Evolutionary conservation across 1,140 invertebrate genomes (phyloP), one percentile per base, ranked within the genome.

Genomic region (Saxidomus purpurata): DNA sequence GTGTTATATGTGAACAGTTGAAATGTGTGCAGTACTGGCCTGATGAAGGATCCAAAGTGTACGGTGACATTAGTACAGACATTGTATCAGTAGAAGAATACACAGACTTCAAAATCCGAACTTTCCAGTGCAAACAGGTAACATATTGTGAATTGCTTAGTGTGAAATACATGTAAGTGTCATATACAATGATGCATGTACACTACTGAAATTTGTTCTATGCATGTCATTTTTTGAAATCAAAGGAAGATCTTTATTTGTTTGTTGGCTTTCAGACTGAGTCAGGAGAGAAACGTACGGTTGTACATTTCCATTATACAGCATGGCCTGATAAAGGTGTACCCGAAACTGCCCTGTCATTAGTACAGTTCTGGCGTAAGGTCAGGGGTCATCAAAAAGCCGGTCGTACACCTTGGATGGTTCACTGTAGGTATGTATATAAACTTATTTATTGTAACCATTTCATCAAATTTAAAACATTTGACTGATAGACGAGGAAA

Each of bases 351-450:
- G 61, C 61, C 13, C 28, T 85, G 25, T 85, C 82, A 15, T 31
- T 85, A 17, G 47, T 85, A 36, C 82, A 85, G 47, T 85, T 85
- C 67, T 85, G 82, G 82, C 61, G 67, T 19, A 71, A 69, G n/a
- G 82, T 69, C 17, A 19, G 82, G 28, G 28, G 40, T 49, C 25
- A 74, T n/a, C n/a, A 71, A 25, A 28, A n/a, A 28, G 43, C 38
- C 17, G 28, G 52, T 25, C 9, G 11, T 13, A n/a, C 31, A 28
- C 82, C 82, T 8, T 85, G 59, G 82, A 11, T 85, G 25, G 82
- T 85, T 1, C 82, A 85, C 38, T 85, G 82, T 63, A 85, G 82
- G 82, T 85, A 85, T 36, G 43, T n/a, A n/a, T n/a, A n/a, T n/a
- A n/a, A n/a, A n/a, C n/a, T n/a, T n/a, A n/a, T n/a, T n/a, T n/a